These are phyloP conservation scores for Monopterus albus DNA, from an alignment of 2,113 vertebrate genomes.

Conservation along the genomic window DNA sequence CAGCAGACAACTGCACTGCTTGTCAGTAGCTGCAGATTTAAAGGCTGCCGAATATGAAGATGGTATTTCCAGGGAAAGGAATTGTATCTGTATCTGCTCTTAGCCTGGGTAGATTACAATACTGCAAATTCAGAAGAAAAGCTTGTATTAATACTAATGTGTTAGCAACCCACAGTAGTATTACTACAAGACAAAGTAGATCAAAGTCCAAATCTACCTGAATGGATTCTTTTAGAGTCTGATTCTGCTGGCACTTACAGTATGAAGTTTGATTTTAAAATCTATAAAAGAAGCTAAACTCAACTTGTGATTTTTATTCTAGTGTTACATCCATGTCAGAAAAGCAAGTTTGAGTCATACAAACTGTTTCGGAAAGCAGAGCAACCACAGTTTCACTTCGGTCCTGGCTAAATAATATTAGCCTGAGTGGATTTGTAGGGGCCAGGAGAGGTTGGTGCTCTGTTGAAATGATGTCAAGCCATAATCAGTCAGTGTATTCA, in stretches of 20 bases:
- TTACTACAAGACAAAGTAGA: background rate
- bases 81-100: conserved; percentile 15
- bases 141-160: background rate
- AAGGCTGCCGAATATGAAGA: conserved; percentile 65
- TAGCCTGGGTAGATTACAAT: background rate
- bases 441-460: too few species aligned
- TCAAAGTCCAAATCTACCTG: conserved; percentile 9
- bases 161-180: background rate
- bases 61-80: conserved; percentile 34
- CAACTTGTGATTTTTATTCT: too few species aligned
- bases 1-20: conserved; percentile 40
- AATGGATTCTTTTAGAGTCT: conserved; percentile 14
- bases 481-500: too few species aligned
- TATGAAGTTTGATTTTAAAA: background rate
- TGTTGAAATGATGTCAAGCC: too few species aligned
- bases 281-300: background rate
- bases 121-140: background rate
- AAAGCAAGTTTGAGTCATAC: too few species aligned
- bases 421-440: too few species aligned
- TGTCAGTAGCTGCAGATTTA: conserved; percentile 42
- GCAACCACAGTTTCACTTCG: too few species aligned
- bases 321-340: too few species aligned
- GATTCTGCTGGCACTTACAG: conserved; percentile 35
- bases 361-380: too few species aligned
- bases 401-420: too few species aligned